Conservation (phyloP, 2,113 vertebrate genomes). For the Dipodomys stephensi region DNA sequence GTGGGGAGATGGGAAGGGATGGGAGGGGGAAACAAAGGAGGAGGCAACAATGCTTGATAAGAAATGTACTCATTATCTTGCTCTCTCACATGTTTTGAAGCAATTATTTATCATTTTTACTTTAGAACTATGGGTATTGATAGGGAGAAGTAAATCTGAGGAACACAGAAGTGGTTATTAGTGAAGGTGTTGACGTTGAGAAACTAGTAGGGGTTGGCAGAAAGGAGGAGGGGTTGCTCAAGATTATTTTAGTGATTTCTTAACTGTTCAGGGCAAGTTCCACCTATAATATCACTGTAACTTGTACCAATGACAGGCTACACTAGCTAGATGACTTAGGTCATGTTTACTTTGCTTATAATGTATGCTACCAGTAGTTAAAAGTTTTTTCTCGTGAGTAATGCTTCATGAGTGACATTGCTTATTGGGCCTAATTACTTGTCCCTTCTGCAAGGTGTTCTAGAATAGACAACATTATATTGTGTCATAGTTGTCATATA, state of each 20-base stretch:
- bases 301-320: constrained; percentile 48
- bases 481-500: neutral
- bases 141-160: neutral
- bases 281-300: constrained; percentile 12
- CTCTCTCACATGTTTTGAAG: constrained; percentile 8
- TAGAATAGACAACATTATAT: neutral
- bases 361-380: neutral
- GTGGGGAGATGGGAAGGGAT: too few relatives aligned
- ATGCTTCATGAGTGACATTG: neutral
- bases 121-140: neutral
- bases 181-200: constrained; percentile 30
- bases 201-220: neutral
- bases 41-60: too few relatives aligned
- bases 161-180: constrained; percentile 15
- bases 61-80: too few relatives aligned
- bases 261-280: constrained; percentile 13
- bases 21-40: too few relatives aligned
- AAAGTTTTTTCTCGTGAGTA: neutral
- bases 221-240: neutral
- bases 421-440: neutral
- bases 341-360: constrained; percentile 43
- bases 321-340: constrained; percentile 56
- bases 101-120: neutral
- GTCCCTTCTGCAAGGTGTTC: neutral
- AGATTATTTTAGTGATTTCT: constrained; percentile 53